These are phyloP conservation scores for Conus betulinus DNA, from an alignment of 1,140 invertebrate genomes.

Conservation along the genomic window DNA sequence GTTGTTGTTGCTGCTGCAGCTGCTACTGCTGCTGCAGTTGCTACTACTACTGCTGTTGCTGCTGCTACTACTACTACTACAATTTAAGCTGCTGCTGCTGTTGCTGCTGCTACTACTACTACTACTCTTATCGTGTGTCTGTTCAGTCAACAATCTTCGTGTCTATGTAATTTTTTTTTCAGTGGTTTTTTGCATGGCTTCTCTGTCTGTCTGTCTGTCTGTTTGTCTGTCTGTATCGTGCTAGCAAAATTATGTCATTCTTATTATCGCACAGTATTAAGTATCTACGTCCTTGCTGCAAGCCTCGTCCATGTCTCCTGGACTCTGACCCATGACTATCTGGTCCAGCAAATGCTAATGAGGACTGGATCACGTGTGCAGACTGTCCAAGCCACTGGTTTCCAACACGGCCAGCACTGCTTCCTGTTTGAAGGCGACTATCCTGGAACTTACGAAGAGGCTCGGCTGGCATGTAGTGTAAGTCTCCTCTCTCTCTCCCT, in stretches of 20 bases:
- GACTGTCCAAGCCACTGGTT: constrained; percentile 39
- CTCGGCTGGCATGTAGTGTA: constrained; percentile 30
- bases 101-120: too few relatives aligned
- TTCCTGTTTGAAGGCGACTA: constrained; percentile 34
- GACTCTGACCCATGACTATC: neutral
- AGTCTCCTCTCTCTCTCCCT: neutral
- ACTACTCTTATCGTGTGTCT: neutral
- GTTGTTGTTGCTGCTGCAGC: neutral
- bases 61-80: neutral
- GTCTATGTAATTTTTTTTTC: neutral
- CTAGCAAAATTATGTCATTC: too few relatives aligned
- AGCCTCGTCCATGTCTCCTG: neutral
- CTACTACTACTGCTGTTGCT: constrained; percentile 12
- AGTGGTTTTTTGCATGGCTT: neutral
- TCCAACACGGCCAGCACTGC: constrained; percentile 14
- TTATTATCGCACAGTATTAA: too few relatives aligned
- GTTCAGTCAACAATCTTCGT: neutral
- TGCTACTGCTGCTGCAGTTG: neutral
- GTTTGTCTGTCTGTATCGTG: neutral
- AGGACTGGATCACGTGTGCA: constrained; percentile 3
- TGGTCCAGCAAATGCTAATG: neutral
- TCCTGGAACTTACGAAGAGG: constrained; percentile 32
- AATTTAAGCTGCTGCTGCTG: neutral
- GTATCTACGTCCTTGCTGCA: neutral
- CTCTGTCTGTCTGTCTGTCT: neutral